A percentile compares a stretch with the other conserved stretches of the same genome.
Conservation (phyloP, 2,888 invertebrate species). For the Luffia ferchaultella region DNA sequence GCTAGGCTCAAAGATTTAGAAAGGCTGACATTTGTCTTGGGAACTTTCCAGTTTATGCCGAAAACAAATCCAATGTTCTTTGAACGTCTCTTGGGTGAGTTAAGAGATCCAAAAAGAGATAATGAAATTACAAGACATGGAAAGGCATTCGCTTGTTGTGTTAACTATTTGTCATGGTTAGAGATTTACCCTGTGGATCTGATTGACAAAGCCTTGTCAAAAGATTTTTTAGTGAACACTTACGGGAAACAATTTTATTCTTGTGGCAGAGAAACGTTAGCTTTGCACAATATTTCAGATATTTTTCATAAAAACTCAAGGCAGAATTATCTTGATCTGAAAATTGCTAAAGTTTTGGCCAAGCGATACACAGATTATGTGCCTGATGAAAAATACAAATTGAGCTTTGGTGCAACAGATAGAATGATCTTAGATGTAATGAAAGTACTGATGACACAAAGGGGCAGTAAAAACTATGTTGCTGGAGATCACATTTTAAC, state of each 20-base stretch:
- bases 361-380: conserved; percentile 69
- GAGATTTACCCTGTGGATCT: conserved; percentile 67
- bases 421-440: conserved; percentile 65
- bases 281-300: conserved; percentile 68
- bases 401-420: conserved; percentile 64
- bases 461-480: conserved; percentile 59
- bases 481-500: conserved; percentile 70
- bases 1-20: conserved; percentile 79
- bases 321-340: conserved; percentile 61
- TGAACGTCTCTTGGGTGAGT: conserved; percentile 43
- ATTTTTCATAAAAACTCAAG: conserved; percentile 67
- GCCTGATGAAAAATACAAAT: conserved; percentile 54
- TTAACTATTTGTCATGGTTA: conserved; percentile 67
- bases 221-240: conserved; percentile 61
- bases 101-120: conserved; percentile 58
- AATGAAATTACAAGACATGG: conserved; percentile 67
- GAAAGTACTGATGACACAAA: conserved; percentile 45
- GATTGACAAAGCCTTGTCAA: conserved; percentile 61
- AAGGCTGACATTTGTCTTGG: conserved; percentile 69
- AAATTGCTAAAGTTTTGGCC: conserved; percentile 52
- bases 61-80: conserved; percentile 39
- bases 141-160: conserved; percentile 65
- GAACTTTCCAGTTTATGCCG: conserved; percentile 68
- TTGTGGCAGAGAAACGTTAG: conserved; percentile 69
- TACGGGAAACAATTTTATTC: conserved; percentile 54